Evolutionary conservation across 2,113 vertebrate genomes (phyloP).

Genomic region (Dromaius novaehollandiae): DNA sequence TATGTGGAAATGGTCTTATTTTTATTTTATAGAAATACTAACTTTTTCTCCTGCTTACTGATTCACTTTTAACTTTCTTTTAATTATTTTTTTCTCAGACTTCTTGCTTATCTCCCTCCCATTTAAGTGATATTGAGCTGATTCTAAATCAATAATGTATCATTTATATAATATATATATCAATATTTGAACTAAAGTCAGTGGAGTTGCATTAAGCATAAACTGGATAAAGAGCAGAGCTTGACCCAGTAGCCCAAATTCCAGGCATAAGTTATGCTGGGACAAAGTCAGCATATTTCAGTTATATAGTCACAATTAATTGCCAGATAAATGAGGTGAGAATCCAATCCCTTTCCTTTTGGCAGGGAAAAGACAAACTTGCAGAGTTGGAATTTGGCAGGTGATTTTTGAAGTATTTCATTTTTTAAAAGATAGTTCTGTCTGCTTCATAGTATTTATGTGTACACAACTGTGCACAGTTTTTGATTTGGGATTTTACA

Average conservation of each 20-base stretch:
- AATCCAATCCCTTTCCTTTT: constrained; percentile 5
- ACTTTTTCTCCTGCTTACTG: not conserved
- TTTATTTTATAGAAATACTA: not conserved
- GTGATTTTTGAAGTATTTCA: constrained; percentile 28
- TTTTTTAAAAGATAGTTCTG: not conserved
- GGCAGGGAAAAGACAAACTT: constrained; percentile 12
- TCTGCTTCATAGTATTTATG: constrained; percentile 41
- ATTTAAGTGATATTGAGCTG: not conserved
- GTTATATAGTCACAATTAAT: not conserved
- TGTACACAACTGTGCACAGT: not conserved
- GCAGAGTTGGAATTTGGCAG: constrained; percentile 25
- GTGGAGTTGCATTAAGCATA: constrained; percentile 9
- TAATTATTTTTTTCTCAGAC: not conserved
- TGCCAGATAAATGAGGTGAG: constrained; percentile 5
- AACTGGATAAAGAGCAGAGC: not conserved
- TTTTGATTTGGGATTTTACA: constrained; percentile 31
- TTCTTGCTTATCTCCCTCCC: not conserved
- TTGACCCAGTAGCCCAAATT: constrained; percentile 9
- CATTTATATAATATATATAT: not conserved
- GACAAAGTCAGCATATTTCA: not conserved
- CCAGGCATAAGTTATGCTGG: not conserved
- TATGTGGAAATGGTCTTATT: not conserved
- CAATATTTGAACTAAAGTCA: constrained; percentile 30
- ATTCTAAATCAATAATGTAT: not conserved
- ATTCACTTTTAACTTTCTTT: not conserved